phyloP scores from a whole-genome alignment of 2,888 invertebrate species.

The Xestobium rufovillosum region DNA sequence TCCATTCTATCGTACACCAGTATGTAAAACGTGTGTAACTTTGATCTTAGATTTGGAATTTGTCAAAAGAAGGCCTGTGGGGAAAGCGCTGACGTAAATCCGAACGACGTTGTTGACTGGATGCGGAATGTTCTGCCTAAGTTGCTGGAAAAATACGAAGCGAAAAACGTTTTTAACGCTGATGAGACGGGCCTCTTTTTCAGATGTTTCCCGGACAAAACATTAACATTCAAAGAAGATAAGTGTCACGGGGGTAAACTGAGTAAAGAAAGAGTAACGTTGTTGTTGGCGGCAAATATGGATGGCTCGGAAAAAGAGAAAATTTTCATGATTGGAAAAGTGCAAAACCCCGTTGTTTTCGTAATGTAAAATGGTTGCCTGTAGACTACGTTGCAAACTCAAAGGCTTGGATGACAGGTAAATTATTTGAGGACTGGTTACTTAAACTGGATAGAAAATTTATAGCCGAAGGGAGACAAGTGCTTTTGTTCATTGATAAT shows the following conservation, averaged over 20 bases:
- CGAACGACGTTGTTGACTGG: no score
- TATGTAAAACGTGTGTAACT: no score
- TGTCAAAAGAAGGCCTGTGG: no score
- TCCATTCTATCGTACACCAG: no score
- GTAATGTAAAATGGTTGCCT: conserved; percentile 8
- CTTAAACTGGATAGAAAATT: conserved; percentile 17
- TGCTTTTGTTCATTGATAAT: conserved; percentile 21
- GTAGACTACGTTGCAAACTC: conserved; percentile 7
- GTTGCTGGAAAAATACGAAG: no score
- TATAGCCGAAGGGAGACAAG: conserved; percentile 14
- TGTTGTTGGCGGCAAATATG: conserved; percentile 32
- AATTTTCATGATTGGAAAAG: conserved; percentile 32
- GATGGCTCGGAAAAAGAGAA: conserved; percentile 33
- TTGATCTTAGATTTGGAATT: no score
- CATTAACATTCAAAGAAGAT: no score
- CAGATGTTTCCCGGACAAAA: no score
- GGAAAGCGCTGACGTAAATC: no score
- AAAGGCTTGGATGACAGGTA: conserved; percentile 10
- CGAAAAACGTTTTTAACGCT: conserved; percentile 27
- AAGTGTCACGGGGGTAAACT: no score
- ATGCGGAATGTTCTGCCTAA: no score
- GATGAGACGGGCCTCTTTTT: no score
- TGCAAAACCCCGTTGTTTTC: conserved; percentile 30
- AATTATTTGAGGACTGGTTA: conserved; percentile 15
- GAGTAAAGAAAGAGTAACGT: conserved; percentile 32